Evolutionary conservation across 2,888 invertebrate species (phyloP), one percentile per base, ranked within the genome.

Genomic region (Kryphioiulus occultus): DNA sequence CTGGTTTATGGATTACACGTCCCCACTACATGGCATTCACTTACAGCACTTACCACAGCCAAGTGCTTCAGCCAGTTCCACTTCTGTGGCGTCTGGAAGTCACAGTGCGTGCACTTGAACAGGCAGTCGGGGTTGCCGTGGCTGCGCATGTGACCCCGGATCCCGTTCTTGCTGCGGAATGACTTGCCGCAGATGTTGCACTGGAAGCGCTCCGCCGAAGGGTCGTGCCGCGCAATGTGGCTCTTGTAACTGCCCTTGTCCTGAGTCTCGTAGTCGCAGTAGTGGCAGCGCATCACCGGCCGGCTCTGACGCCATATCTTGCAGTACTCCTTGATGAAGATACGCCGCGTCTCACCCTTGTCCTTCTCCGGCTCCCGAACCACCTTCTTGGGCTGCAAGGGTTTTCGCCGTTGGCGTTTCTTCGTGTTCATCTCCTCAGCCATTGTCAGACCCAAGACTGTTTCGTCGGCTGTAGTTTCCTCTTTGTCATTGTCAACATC

Each of bases 31-130:
- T 53, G n/a, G 53, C 53, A 17, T 3, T 19, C 53, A n/a, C 19
- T n/a, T 53, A 15, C 3, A 1, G 10, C 78, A 78, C 78, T 26
- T 78, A 78, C 78, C 59, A 90, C 89, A 15, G 90, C 90, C 59
- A 90, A 85, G 87, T 91, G 91, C 84, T 90, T 90, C 15, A 88
- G 86, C 39, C 90, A 89, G 88, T 90, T 90, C 12, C 89, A 89
- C 87, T 90, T 90, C 88, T 91, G 91, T 53, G 90, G 89, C 26
- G 90, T 90, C 9, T 86, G 86, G 30, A 87, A 88, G n/a, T 39
- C 22, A 53, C 88, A 88, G 85, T 59, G 85, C 19, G 42, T 42
- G 84, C 88, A 88, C n/a, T 88, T 59, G 44, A 30, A 68, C 88
- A 89, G 86, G 90, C 90, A 12, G 89, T 89, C 90, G 89, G 17